Evolutionary conservation across 64 coral and sea anemone species (phyloP), one percentile per base, ranked within the genome.

Genomic region (Montipora cactus): DNA sequence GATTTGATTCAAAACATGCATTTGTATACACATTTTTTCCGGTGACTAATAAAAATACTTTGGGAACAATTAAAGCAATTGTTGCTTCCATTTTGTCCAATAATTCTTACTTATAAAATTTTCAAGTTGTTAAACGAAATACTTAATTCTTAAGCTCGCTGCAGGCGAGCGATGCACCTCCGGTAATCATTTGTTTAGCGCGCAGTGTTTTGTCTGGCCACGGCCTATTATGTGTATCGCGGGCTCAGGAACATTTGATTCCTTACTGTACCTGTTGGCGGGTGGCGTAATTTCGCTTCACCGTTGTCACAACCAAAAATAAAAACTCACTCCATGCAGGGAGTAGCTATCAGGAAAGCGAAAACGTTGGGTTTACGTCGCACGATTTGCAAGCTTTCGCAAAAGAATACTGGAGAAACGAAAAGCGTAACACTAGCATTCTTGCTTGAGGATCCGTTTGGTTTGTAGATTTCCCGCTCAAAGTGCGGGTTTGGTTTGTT

Each of bases 281-380:
- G 82, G 82, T 86, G 82, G 82, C 82, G 82, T 86, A 86, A 86
- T 86, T 86, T 86, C 62, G 82, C 47, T 86, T 86, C 82, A 86
- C 15, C 47, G 18, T 44, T 49, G 82, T 86, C 82, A 86, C 66
- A 19, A 71, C 82, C 66, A 86, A 71, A 86, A 86, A 86, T 86
- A 86, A 86, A 62, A 72, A 72, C n/a, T 71, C 59, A 86, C 82
- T 71, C 46, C 66, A 86, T 86, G 82, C 82, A 72, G 46, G 44
- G 67, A 72, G 45, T 86, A 71, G 64, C 45, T 86, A 44, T 67
- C 6, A 57, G 19, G 46, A 86, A 68, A 86, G 28, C 57, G 11
- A 86, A 81, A 14, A 71, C 62, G 20, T 70, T 18, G 45, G 82
- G 64, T 20, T 86, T 8, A 19, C 46, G 12, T 69, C 47, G 82